Evolutionary conservation across 2,888 invertebrate species (phyloP).

Genomic region (Caenorhabditis plicata): DNA sequence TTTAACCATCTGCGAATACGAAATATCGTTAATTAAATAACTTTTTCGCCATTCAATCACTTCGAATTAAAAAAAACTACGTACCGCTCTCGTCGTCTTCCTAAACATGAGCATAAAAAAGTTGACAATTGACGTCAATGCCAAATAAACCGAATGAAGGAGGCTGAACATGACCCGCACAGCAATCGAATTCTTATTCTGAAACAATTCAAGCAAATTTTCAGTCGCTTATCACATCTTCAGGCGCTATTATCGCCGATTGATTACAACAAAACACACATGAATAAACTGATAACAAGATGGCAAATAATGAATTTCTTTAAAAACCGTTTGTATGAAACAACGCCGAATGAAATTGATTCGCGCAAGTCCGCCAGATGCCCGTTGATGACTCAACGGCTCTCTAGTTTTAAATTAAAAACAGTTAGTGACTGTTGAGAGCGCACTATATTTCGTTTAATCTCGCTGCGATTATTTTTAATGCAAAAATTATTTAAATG

Average conservation of each 20-base stretch:
- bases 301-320: too few relatives aligned
- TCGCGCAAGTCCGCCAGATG: too few relatives aligned
- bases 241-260: constrained; percentile 3
- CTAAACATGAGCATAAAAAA: constrained; percentile 49
- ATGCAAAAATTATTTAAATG: too few relatives aligned
- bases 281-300: constrained; percentile 9
- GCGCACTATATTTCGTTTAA: too few relatives aligned
- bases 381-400: too few relatives aligned
- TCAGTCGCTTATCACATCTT: constrained; percentile 2
- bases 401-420: too few relatives aligned
- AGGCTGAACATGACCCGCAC: constrained; percentile 18
- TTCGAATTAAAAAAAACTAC: constrained; percentile 10
- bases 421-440: too few relatives aligned
- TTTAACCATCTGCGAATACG: too few relatives aligned
- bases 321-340: too few relatives aligned
- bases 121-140: constrained; percentile 44
- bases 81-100: constrained; percentile 53
- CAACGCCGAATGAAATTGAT: too few relatives aligned
- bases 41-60: too few relatives aligned
- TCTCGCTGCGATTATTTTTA: too few relatives aligned
- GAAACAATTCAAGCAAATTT: constrained; percentile 1
- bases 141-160: constrained; percentile 22
- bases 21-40: constrained; percentile 11
- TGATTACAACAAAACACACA: not conserved
- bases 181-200: constrained; percentile 10